Conservation (phyloP, 2,888 invertebrate species). For the Plutella xylostella region DNA sequence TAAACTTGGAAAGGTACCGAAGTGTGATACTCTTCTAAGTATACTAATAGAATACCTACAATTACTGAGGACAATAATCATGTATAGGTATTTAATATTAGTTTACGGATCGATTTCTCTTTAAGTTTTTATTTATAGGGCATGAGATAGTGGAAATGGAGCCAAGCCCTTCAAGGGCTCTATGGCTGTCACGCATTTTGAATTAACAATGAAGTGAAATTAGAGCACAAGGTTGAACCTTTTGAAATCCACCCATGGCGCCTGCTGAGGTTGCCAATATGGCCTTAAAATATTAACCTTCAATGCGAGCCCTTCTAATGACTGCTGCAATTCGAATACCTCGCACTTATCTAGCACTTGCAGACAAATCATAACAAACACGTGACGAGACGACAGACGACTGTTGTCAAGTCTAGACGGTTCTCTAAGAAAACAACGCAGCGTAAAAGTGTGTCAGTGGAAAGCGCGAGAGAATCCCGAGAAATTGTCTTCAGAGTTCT, state of each 20-base stretch:
- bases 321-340: constrained; percentile 21
- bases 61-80: too few species aligned
- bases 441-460: constrained; percentile 60
- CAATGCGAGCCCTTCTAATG: constrained; percentile 63
- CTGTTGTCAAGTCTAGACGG: too few species aligned
- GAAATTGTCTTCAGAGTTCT: constrained; percentile 53
- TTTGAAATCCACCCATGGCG: constrained; percentile 51
- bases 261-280: background rate
- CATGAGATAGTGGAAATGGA: constrained; percentile 1
- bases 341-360: background rate
- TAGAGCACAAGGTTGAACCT: constrained; percentile 62
- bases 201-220: constrained; percentile 67
- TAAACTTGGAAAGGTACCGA: too few species aligned
- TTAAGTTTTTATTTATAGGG: too few species aligned
- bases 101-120: too few species aligned
- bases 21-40: too few species aligned
- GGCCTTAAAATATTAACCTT: constrained; percentile 55
- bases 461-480: constrained; percentile 67
- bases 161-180: constrained; percentile 52
- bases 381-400: constrained; percentile 8
- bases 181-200: constrained; percentile 55
- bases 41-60: too few species aligned
- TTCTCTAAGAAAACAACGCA: constrained; percentile 13
- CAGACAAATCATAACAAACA: background rate
- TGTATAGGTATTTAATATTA: too few species aligned